Evolutionary conservation across 2,113 vertebrate species (phyloP), one percentile per base, ranked within the genome.

Genomic region (Campylomormyrus tamandua): DNA sequence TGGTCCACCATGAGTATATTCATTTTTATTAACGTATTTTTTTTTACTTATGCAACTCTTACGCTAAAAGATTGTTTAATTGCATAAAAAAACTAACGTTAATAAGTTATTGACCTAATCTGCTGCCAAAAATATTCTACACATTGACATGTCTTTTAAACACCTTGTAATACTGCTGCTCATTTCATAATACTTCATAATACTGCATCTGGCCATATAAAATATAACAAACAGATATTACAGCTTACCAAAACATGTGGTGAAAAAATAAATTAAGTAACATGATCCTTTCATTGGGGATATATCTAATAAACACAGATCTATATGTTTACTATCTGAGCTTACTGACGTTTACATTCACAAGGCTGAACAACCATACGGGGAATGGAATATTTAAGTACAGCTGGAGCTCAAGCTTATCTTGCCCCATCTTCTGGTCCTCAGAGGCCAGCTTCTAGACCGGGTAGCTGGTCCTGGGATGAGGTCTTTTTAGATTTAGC

Each of bases 391-490:
- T 53, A 31, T 31, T 39, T 53, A 48, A 87, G 49, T 87, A 87
- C 85, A 87, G 27, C 7, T 35, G 24, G 49, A 48, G 1, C 11
- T 52, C 50, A 19, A 17, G 85, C 27, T 27, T 50, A 5, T 9
- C 19, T 88, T 42, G 87, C 49, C 50, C 53, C 35, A 58, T 45
- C 62, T 66, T 88, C 87, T 46, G 35, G 9, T 66, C 56, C 56
- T 88, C 56, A 66, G 52, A 66, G 87, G 45, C 77, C 52, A 56
- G 80, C 95, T 93, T 94, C 96, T 99, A 97, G 99, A 95, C 98
- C 97, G 83, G 97, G 98, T 92, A 99, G 98, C 98, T 98, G 99
- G 96, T 96, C 99, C 93, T 98, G 97, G 94, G 97, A 90, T 46
- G 95, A 97, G 91, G 97, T 97, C 95, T 97, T 97, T 96, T 98